Base-by-base conservation (phyloP, 2,113 vertebrate species). In the Vanacampus margaritifer region DNA sequence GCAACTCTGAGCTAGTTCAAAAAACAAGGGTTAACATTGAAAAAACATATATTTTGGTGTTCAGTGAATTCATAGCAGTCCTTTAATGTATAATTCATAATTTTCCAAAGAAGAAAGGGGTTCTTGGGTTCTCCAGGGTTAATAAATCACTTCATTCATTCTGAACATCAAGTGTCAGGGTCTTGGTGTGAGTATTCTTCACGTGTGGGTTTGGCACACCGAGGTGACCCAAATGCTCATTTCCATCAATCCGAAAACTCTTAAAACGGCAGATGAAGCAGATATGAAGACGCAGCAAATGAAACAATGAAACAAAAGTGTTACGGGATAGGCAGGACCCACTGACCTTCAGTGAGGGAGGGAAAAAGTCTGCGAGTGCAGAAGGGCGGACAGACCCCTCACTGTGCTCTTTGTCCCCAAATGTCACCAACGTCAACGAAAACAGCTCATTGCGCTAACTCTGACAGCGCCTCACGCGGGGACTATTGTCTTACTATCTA, bases 401-500 rank as follows among this genome's bases (percentile, higher is more conserved):
- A 51, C 64, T 58, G 83, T 68, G 75, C 51, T 64, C 66, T 82
- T 87, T 88, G 83, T 88, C 65, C 83, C 10, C 56, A 79, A 87
- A 87, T 84, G 82, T 78, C 79, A 84, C 60, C 73, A 43, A n/a
- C 67, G 72, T 69, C 63, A 67, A 67, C 28, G 32, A 69, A 80
- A 82, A 75, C 68, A 73, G 50, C 43, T 12, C 0, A 51, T 60
- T 59, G 50, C 13, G 0, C 57, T 46, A 71, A 73, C 62, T 63
- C 35, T 54, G 51, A 24, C 63, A 50, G 62, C 64, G 23, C 68
- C 64, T 70, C 66, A 48, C 65, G 35, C 65, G 43, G 62, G 65
- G 68, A 68, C 58, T 65, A 81, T 79, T 79, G 80, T 76, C 63
- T 68, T 36, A 45, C 60, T 78, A 65, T 61, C n/a, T 24, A 69